These are phyloP conservation scores for Plutomurus gul DNA, from an alignment of 1,140 invertebrate genomes.

Conservation along the genomic window DNA sequence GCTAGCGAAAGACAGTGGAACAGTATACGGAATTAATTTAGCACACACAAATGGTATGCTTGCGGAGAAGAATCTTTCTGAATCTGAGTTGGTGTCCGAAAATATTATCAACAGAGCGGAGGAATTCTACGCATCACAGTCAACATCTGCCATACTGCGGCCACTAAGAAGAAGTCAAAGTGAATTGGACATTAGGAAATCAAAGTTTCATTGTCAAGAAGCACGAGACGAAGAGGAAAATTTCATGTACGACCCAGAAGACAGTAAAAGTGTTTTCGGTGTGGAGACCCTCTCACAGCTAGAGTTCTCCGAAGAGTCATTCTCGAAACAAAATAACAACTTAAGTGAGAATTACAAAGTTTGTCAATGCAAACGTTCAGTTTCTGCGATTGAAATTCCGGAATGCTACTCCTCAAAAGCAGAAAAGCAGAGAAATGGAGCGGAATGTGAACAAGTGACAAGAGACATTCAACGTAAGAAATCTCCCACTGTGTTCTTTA, in stretches of 20 bases:
- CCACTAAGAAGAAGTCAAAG: not conserved
- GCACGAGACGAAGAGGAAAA: not conserved
- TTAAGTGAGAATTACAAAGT: not conserved
- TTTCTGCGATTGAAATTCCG: not conserved
- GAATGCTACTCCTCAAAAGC: not conserved
- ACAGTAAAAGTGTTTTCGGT: not conserved
- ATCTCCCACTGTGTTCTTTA: not conserved
- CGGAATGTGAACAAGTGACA: not conserved
- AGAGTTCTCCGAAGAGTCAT: not conserved
- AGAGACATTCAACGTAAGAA: not conserved
- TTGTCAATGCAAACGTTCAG: constrained; percentile 4
- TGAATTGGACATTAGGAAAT: not conserved
- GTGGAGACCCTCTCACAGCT: not conserved
- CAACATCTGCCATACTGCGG: not conserved
- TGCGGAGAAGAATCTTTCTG: not conserved
- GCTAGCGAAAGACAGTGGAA: not conserved
- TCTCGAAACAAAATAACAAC: not conserved
- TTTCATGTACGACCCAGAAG: not conserved
- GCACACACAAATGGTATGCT: not conserved
- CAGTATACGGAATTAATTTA: not conserved
- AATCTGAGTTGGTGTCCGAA: not conserved
- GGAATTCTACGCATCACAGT: not conserved
- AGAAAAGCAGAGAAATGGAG: not conserved
- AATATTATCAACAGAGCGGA: not conserved
- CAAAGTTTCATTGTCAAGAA: not conserved